phyloP scores from a whole-genome alignment of 2,888 invertebrate species.

The Priocnemis perturbator region DNA sequence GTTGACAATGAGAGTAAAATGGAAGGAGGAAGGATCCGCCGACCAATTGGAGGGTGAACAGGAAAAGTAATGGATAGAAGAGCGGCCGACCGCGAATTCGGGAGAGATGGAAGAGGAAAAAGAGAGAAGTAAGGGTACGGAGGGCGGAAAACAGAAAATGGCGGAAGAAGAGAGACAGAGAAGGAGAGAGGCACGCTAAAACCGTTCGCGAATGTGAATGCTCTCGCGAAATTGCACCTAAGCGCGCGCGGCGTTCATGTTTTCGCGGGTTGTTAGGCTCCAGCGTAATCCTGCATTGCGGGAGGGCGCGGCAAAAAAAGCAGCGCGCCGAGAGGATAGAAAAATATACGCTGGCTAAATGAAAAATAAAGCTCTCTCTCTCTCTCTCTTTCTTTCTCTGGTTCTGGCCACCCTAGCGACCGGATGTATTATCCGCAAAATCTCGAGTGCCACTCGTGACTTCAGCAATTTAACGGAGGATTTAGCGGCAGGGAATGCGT shows the following conservation, averaged over 20 bases:
- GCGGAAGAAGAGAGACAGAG: background rate
- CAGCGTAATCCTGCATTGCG: constrained; percentile 26
- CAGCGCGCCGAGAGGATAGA: background rate
- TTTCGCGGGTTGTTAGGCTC: constrained; percentile 24
- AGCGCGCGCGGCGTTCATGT: constrained; percentile 23
- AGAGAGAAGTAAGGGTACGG: background rate
- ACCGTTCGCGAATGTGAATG: constrained; percentile 19
- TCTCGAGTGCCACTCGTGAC: constrained; percentile 18
- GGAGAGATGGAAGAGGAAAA: background rate
- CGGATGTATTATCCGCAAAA: constrained; percentile 23
- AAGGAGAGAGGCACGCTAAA: constrained; percentile 12
- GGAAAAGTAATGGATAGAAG: too few relatives aligned
- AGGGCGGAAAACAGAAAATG: background rate
- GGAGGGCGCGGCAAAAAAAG: constrained; percentile 7
- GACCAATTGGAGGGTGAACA: too few relatives aligned
- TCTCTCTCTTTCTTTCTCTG: background rate
- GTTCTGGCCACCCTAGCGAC: constrained; percentile 7
- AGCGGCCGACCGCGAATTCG: too few relatives aligned
- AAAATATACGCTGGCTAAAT: constrained; percentile 19
- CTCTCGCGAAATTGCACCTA: constrained; percentile 29
- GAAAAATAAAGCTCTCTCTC: constrained; percentile 30
- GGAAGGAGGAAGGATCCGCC: too few relatives aligned
- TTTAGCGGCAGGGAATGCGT: background rate
- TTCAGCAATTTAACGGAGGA: background rate
- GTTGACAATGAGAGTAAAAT: too few relatives aligned